These are phyloP conservation scores for Macrophya alboannulata DNA, from an alignment of 2,888 invertebrate species.

Conservation along the genomic window DNA sequence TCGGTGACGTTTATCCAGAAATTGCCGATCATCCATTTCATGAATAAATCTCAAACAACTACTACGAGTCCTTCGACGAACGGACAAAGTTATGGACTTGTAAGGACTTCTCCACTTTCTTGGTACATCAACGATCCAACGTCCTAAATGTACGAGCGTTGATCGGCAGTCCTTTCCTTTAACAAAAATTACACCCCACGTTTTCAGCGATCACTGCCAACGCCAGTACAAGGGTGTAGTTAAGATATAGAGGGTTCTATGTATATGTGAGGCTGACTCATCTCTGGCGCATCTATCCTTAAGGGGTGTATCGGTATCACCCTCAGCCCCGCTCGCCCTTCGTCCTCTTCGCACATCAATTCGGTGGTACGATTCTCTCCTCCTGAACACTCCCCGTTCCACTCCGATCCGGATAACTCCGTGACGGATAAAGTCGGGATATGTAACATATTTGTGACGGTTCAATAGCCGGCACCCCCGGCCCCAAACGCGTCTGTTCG, in stretches of 20 bases:
- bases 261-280: slow-evolving; percentile 51
- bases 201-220: slow-evolving; percentile 21
- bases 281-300: slow-evolving; percentile 55
- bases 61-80: too few species aligned
- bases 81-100: too few species aligned
- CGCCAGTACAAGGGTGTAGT: slow-evolving; percentile 36
- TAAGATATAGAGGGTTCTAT: background rate
- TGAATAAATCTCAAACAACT: background rate
- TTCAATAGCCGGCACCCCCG: slow-evolving; percentile 63
- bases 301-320: slow-evolving; percentile 55
- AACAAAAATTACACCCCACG: slow-evolving; percentile 47
- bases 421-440: slow-evolving; percentile 59
- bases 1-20: background rate
- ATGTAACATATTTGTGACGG: slow-evolving; percentile 68
- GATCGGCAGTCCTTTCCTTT: background rate
- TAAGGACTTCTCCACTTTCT: too few species aligned
- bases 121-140: background rate
- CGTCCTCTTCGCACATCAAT: slow-evolving; percentile 50
- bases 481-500: slow-evolving; percentile 75
- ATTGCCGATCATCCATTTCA: too few species aligned
- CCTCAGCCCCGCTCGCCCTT: slow-evolving; percentile 23
- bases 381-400: background rate
- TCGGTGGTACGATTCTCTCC: slow-evolving; percentile 53
- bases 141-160: background rate
- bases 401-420: slow-evolving; percentile 14